phyloP scores from a whole-genome alignment of 37 sponge, comb jelly and placozoan genomes.

The Hormiphora californensis region DNA sequence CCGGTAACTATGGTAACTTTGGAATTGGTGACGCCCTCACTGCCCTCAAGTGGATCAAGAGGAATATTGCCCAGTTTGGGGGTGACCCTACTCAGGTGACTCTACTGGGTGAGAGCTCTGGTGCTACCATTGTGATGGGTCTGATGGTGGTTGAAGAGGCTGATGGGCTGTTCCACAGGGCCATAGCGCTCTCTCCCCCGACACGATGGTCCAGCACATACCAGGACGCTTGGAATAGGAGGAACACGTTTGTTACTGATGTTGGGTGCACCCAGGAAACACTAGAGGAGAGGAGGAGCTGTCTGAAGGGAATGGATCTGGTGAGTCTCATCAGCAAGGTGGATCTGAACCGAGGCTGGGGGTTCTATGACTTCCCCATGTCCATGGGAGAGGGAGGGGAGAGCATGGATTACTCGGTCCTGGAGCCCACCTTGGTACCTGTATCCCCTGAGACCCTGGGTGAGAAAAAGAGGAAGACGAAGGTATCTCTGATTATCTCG shows the following conservation, averaged over 20 bases:
- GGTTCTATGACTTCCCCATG: conserved; percentile 49
- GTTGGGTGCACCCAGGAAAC: conserved; percentile 41
- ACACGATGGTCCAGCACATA: conserved; percentile 2
- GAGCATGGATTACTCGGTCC: conserved; percentile 42
- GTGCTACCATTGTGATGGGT: conserved; percentile 18
- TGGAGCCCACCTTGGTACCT: conserved; percentile 8
- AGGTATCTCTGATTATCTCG: background rate
- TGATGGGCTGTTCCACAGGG: conserved; percentile 31
- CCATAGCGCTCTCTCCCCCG: conserved; percentile 1
- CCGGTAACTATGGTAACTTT: conserved; percentile 51
- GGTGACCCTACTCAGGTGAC: conserved; percentile 40
- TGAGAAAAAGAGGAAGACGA: background rate
- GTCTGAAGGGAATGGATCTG: conserved; percentile 19
- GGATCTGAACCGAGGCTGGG: conserved; percentile 51
- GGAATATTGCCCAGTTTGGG: conserved; percentile 20
- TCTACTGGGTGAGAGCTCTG: conserved; percentile 42
- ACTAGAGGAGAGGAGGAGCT: background rate
- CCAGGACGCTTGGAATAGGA: conserved; percentile 22
- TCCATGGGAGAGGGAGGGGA: background rate
- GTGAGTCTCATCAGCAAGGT: background rate
- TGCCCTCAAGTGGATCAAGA: conserved; percentile 39
- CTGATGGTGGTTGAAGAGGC: conserved; percentile 43
- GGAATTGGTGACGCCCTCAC: conserved; percentile 36
- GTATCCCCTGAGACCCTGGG: background rate
- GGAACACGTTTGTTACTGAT: conserved; percentile 21